These are phyloP conservation scores for Pissodes strobi DNA, from an alignment of 1,140 invertebrate genomes.

Conservation along the genomic window DNA sequence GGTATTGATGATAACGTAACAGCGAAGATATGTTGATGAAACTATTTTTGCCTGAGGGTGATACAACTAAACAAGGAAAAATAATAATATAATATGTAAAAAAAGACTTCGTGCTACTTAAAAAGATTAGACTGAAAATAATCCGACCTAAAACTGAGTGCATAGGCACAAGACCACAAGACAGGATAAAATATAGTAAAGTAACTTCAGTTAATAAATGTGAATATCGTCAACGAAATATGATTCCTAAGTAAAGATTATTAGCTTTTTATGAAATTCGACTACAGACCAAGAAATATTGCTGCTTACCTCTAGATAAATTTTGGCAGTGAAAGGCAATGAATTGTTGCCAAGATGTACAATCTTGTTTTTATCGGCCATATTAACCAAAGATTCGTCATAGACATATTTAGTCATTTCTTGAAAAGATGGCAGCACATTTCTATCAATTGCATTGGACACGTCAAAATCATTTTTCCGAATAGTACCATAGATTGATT, in stretches of 20 bases:
- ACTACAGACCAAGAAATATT: no score
- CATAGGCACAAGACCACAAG: no score
- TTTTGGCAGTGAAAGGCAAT: conserved; percentile 67
- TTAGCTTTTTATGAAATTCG: not conserved
- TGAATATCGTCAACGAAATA: not conserved
- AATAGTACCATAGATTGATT: conserved; percentile 66
- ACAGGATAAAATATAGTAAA: no score
- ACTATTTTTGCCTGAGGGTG: no score
- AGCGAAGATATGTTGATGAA: no score
- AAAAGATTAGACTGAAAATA: no score
- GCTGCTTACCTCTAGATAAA: conserved; percentile 65
- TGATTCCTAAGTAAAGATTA: not conserved
- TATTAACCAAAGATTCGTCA: conserved; percentile 53
- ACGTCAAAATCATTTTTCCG: conserved; percentile 49
- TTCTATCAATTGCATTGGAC: conserved; percentile 43
- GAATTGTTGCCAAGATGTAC: conserved; percentile 67
- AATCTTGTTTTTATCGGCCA: conserved; percentile 54
- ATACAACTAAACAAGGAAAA: no score
- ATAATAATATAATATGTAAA: no score
- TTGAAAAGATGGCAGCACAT: conserved; percentile 53
- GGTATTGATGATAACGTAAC: no score
- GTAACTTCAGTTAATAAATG: conserved; percentile 12
- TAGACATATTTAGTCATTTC: conserved; percentile 58
- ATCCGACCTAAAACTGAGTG: no score
- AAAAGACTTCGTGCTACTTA: no score